Conservation (phyloP, 2,888 invertebrate species). For the Conistra vaccinii region DNA sequence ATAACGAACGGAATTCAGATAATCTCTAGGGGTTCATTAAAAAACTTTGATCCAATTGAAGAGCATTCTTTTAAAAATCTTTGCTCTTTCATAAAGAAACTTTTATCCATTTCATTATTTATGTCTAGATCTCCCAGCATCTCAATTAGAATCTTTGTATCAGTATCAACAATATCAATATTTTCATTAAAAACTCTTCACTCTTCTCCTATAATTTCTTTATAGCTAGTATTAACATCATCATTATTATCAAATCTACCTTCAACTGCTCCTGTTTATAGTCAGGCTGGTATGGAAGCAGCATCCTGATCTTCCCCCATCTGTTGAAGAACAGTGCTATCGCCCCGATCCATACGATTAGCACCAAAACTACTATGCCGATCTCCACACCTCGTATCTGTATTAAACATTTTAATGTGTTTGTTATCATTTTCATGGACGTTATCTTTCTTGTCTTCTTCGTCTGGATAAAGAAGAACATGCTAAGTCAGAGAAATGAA, state of each 20-base stretch:
- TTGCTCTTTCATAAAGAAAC: neutral
- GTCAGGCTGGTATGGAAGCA: conserved; percentile 97
- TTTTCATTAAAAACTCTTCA: neutral
- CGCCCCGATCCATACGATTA: conserved; percentile 96
- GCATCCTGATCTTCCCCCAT: conserved; percentile 97
- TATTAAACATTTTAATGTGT: conserved; percentile 40
- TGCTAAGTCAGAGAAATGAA: neutral
- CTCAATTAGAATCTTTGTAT: neutral
- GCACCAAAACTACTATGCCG: conserved; percentile 95
- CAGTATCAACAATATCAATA: neutral
- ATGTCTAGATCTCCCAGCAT: neutral
- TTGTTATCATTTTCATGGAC: neutral
- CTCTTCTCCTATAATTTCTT: too few species aligned
- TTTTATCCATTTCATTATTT: neutral
- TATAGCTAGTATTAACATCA: neutral
- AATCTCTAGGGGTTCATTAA: neutral
- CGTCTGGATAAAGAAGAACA: too few species aligned
- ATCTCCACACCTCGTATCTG: conserved; percentile 97
- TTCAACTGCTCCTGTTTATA: conserved; percentile 97
- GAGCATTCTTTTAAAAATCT: neutral
- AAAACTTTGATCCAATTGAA: neutral
- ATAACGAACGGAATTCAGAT: neutral
- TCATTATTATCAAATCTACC: conserved; percentile 70
- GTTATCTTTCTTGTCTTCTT: neutral
- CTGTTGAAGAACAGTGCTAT: conserved; percentile 96